These are phyloP conservation scores for Nymphicus hollandicus DNA, from an alignment of 2,113 vertebrate genomes.

Conservation along the genomic window DNA sequence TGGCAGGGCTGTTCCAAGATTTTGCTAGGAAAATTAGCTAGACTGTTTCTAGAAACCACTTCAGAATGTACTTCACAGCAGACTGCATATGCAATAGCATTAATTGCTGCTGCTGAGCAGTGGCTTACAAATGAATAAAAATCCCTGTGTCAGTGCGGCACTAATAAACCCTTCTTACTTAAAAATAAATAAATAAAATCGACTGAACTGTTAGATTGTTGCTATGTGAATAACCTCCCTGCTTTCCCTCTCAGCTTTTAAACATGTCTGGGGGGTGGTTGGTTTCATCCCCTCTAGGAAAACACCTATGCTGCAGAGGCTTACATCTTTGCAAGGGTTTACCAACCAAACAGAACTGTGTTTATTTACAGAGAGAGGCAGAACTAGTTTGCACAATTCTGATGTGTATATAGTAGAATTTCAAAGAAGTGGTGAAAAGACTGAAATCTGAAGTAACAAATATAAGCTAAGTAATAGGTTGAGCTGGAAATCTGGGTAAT, in stretches of 20 bases:
- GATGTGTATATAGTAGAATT: neutral
- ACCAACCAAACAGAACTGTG: neutral
- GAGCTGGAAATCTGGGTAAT: neutral
- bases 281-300: neutral
- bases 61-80: neutral
- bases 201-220: neutral
- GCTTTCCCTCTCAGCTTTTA: neutral
- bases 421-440: neutral
- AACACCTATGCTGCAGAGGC: neutral
- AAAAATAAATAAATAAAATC: neutral
- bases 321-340: neutral
- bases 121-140: neutral
- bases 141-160: neutral
- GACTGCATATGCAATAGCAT: neutral
- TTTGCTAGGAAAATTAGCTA: neutral
- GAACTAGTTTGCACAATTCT: neutral
- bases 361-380: neutral
- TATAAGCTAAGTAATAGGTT: neutral
- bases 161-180: neutral
- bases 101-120: neutral
- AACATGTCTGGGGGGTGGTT: fast-evolving
- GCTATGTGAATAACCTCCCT: neutral
- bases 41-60: neutral
- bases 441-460: neutral
- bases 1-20: neutral